Evolutionary conservation across 1,140 invertebrate species (phyloP), one percentile per base, ranked within the genome.

Genomic region (Gryllus bimaculatus): DNA sequence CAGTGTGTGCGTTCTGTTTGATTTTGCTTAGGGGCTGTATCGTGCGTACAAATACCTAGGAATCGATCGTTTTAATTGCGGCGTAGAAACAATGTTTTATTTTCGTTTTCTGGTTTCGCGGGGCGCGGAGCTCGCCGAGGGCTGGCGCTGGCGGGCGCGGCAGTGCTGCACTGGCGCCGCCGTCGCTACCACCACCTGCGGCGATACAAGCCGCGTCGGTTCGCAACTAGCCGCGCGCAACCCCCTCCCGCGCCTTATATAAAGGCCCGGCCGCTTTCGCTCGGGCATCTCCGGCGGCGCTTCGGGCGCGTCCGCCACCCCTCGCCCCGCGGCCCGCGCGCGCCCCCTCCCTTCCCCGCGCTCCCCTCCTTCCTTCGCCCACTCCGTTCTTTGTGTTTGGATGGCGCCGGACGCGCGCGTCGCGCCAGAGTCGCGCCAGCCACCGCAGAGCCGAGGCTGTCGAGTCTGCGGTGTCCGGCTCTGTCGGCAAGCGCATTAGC

Each of bases 361-460:
- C 13, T 39, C 13, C 18, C 39, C 20, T 48, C 47, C 12, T 49
- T 21, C 21, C 20, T 20, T 13, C 26, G 2, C 66, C 47, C 21
- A 54, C 15, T 10, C 21, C 49, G 77, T 48, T 8, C 21, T 54
- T 54, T 54, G 47, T 47, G 49, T 78, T 39, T 78, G 48, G 73
- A n/a, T 49, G 66, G 13, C 78, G 78, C 21, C 66, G 39, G 78
- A 54, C 73, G 66, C 73, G 8, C 54, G 73, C 26, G 66, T 47
- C 74, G 73, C 73, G 73, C 74, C 78, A 75, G 78, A 75, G 73
- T 79, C 78, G 73, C 48, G 73, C 18, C 73, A 78, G 78, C 78
- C 78, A 49, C 49, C 74, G 73, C 8, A 13, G 73, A 77, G 79
- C n/a, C 26, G 79, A 79, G 79, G 79, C 79, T 79, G 79, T 78